Evolutionary conservation across 2,113 vertebrate genomes (phyloP).

Genomic region (Hippopotamus amphibius): DNA sequence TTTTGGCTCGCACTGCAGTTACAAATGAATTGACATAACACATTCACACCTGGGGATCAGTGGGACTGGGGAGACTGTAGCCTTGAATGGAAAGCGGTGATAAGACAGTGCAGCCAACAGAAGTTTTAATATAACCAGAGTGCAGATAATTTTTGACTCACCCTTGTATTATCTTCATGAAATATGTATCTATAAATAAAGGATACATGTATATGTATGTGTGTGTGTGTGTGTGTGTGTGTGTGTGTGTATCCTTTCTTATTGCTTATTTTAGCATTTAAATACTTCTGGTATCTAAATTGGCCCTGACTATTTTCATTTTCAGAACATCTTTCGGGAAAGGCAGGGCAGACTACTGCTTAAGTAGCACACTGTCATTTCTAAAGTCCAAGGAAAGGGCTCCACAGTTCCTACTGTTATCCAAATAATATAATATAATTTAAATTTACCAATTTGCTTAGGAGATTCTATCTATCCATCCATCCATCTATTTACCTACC

Average conservation of each 20-base stretch:
- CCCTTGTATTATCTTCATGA: not conserved
- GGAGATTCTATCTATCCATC: not conserved
- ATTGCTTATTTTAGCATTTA: slow-evolving; percentile 40
- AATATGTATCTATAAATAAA: not conserved
- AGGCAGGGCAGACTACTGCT: not conserved
- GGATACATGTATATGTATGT: not conserved
- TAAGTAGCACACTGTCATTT: not conserved
- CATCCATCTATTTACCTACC: not conserved
- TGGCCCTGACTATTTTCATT: not conserved
- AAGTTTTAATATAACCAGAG: no score
- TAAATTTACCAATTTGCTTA: not conserved
- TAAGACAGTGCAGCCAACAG: no score
- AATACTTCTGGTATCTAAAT: not conserved
- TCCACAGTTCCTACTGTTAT: not conserved
- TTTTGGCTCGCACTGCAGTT: no score
- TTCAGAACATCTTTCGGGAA: not conserved
- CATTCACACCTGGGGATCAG: no score
- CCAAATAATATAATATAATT: not conserved
- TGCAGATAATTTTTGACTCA: no score
- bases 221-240: no score
- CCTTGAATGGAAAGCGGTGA: no score
- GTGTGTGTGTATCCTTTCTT: not conserved
- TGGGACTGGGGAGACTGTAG: no score
- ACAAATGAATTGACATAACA: no score
- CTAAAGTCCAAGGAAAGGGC: not conserved